Conservation (phyloP, 2,888 invertebrate species). For the Tribolium freemani region DNA sequence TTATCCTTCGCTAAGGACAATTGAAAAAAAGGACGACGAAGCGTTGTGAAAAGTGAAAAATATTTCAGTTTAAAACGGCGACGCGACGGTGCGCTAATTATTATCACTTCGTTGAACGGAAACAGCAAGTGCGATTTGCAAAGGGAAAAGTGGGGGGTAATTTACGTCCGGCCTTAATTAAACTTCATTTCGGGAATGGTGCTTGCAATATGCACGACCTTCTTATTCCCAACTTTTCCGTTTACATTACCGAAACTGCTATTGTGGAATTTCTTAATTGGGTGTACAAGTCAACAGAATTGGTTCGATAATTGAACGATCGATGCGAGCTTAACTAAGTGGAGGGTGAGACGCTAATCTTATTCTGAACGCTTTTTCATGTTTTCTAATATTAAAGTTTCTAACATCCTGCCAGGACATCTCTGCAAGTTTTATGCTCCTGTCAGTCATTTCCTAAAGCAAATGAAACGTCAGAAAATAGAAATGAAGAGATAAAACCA, state of each 20-base stretch:
- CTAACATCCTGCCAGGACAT: background rate
- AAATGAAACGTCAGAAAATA: background rate
- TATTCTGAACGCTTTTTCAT: background rate
- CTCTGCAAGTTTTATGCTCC: background rate
- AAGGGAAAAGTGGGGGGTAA: conserved; percentile 3
- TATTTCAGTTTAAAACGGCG: conserved; percentile 20
- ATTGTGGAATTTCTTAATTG: conserved; percentile 35
- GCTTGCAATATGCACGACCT: conserved; percentile 29
- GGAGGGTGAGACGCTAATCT: background rate
- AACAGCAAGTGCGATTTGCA: conserved; percentile 5
- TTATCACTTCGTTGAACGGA: conserved; percentile 26
- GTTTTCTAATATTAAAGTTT: background rate
- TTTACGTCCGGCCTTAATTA: conserved; percentile 40
- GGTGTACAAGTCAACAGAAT: conserved; percentile 8
- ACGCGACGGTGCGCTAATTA: conserved; percentile 6
- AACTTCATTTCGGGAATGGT: conserved; percentile 36
- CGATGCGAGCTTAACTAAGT: background rate
- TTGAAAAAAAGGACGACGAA: conserved; percentile 50
- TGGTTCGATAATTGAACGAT: conserved; percentile 13
- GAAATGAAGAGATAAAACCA: too few species aligned
- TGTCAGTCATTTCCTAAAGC: background rate
- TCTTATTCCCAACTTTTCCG: conserved; percentile 38
- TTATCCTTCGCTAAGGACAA: conserved; percentile 52
- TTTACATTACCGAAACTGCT: conserved; percentile 23
- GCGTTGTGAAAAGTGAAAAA: conserved; percentile 40